Percentiles rank a stretch among this genome's conserved stretches.
These are phyloP conservation scores for Heliothis subflexa DNA, from an alignment of 1,140 invertebrate genomes.

Conservation along the genomic window DNA sequence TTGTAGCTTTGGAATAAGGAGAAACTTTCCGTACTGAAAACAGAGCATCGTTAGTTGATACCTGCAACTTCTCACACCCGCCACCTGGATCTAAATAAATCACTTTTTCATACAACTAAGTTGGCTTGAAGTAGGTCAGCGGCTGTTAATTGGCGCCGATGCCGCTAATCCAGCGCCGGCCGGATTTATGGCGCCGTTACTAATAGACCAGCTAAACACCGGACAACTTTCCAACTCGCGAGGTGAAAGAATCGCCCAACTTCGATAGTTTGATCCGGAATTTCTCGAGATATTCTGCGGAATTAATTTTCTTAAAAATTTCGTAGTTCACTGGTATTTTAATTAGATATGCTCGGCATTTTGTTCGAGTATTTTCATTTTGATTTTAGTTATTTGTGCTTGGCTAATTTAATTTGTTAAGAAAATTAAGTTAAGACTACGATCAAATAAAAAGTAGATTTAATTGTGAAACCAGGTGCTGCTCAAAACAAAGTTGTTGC, in stretches of 20 bases:
- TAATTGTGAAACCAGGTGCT: no score
- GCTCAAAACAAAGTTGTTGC: no score
- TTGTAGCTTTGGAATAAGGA: background rate
- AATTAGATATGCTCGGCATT: background rate
- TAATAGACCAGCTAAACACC: constrained; percentile 42
- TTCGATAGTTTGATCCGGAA: constrained; percentile 14
- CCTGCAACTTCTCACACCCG: background rate
- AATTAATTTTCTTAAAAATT: constrained; percentile 29
- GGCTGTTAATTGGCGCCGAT: constrained; percentile 30
- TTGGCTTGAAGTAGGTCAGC: background rate
- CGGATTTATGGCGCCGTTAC: constrained; percentile 16
- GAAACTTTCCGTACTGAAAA: background rate
- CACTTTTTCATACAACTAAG: constrained; percentile 30
- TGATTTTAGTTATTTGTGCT: background rate
- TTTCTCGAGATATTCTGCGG: background rate
- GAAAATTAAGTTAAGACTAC: no score
- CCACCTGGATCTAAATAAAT: constrained; percentile 26
- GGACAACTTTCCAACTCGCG: constrained; percentile 7
- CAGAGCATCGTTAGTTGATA: background rate
- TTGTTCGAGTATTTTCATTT: background rate
- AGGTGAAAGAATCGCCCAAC: constrained; percentile 25
- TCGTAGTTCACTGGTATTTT: constrained; percentile 21
- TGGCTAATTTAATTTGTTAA: background rate
- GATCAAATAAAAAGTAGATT: no score
- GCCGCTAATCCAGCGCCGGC: constrained; percentile 28